phyloP scores from a whole-genome alignment of 2,888 invertebrate species.

The Lapara coniferarum region DNA sequence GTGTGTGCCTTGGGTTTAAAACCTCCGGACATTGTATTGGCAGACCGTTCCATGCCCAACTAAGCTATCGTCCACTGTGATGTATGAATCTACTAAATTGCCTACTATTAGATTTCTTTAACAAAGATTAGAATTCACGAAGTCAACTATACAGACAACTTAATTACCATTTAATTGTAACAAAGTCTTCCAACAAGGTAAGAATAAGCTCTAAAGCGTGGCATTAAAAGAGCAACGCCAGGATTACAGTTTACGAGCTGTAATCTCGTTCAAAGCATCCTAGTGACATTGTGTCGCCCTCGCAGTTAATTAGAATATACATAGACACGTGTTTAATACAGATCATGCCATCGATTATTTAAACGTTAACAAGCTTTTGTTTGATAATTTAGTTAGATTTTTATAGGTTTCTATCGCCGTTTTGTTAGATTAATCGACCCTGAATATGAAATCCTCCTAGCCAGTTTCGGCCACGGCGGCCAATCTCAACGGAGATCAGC shows the following conservation, averaged over 20 bases:
- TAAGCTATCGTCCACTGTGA: no score
- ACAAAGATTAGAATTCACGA: not conserved
- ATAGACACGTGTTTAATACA: not conserved
- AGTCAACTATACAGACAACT: not conserved
- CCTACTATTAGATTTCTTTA: not conserved
- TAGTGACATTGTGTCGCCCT: not conserved
- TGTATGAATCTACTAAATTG: no score
- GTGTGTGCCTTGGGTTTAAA: no score
- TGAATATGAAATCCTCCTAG: no score
- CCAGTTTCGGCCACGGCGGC: no score
- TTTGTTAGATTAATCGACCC: no score
- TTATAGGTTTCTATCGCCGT: not conserved
- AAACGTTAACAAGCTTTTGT: not conserved
- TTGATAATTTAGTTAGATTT: not conserved
- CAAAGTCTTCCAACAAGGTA: not conserved
- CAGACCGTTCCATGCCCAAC: no score
- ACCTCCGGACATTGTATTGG: no score
- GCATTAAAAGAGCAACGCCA: not conserved
- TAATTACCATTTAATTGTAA: not conserved
- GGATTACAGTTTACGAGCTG: not conserved
- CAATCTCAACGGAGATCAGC: no score
- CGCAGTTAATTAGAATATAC: not conserved
- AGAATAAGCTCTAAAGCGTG: not conserved
- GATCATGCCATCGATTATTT: not conserved
- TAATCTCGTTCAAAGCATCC: constrained; percentile 6